Evolutionary conservation across 2,113 vertebrate genomes (phyloP), one percentile per base, ranked within the genome.

Genomic region (Recurvirostra avosetta): DNA sequence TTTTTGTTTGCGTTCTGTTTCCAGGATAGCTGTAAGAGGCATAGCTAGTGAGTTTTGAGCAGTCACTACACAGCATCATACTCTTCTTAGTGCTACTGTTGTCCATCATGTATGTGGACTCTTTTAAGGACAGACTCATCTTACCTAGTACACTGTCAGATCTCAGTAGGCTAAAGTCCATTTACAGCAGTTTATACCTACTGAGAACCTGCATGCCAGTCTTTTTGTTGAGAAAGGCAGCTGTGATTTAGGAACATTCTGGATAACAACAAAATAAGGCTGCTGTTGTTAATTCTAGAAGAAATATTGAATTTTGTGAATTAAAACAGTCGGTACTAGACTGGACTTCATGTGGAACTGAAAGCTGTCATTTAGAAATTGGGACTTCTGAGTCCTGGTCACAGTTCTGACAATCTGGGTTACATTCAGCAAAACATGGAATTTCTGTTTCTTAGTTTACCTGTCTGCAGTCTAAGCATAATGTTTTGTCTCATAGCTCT

Each of bases 1-100:
- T 68, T 95, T 96, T 53, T 77, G n/a, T 43, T 88, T 87, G 67
- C 2, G 10, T 92, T 94, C 52, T 86, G 36, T 87, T 95, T 93
- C 78, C 87, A 87, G 11, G 32, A 75, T 86, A 94, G 52, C 45
- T 4, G 25, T 61, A 78, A 95, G 68, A 92, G 90, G 68, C 88
- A 88, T 47, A 96, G 30, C 34, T n/a, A 34, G 55, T 38, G 83
- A 73, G 34, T 86, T 88, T 53, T 73, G 55, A 65, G 20, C 30
- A 52, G 43, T 23, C 0, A 0, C 23, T 75, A 5, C 16, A 26
- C 6, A 38, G 9, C 3, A 9, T 61, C 19, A 21, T 22, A 36
- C 5, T 73, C 5, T 27, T 82, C 40, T 68, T 62, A 59, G 9
- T n/a, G 36, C n/a, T 72, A 4, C 7, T 50, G 17, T 34, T 89